Base-by-base conservation (phyloP, 2,113 vertebrate species). In the Oryzias curvinotus region DNA sequence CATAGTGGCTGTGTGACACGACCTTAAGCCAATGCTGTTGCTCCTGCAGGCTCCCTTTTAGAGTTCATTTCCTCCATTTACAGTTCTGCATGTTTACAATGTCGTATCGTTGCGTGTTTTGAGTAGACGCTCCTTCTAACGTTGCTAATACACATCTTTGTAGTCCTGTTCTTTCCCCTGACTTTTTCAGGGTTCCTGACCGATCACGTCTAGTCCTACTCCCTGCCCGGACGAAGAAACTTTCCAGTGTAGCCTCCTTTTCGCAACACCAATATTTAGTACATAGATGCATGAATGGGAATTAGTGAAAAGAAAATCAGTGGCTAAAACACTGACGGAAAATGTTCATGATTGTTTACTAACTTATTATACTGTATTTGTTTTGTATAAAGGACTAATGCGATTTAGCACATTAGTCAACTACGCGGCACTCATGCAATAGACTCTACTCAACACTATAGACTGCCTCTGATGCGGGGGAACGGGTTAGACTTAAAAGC, bases 1-100 rank as follows among this genome's bases (percentile, higher is more conserved):
- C 21, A 23, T 23, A 23, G 2, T 23, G 21, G 21, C 21, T 23
- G 21, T 23, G 21, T 23, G 21, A 23, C 21, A 23, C 21, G 21
- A 3, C 21, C 76, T 90, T 88, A 78, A 93, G 92, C 92, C 90
- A 91, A 89, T 85, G 88, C 86, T 88, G 88, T 90, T 89, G 87
- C 85, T 87, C 90, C 90, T 85, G 75, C 91, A 91, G 89, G 87
- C 77, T 81, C 84, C 87, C 80, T 53, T 84, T 78, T 84, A 76
- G 63, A 84, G 74, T 85, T 79, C 2, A 79, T 77, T 67, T 83
- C 89, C 87, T 78, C 28, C 70, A 80, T 76, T 87, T 87, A 81
- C 70, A 86, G 84, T 68, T 65, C 83, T 85, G 84, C 89, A 91
- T 89, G 85, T 87, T 70, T 85, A 88, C 54, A 75, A 26, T 88